Conservation (phyloP, 2,797 vertebrate species). For the Danio choprae region DNA sequence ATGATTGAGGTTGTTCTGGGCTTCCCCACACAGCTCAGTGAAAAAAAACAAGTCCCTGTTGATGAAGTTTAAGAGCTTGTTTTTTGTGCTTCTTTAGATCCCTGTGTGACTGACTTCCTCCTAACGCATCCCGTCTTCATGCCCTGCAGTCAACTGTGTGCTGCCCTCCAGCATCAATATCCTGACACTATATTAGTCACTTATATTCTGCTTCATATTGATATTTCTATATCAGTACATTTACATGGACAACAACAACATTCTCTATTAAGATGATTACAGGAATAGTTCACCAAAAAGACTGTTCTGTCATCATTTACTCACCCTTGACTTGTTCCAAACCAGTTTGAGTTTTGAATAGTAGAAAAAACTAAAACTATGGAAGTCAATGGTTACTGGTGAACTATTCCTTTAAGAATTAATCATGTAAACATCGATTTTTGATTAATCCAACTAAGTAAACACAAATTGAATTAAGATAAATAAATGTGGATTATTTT, state of each 20-base stretch:
- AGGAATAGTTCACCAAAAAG: too few relatives aligned
- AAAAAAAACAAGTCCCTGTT: constrained; percentile 31
- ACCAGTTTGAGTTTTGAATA: too few relatives aligned
- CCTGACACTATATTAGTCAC: constrained; percentile 66
- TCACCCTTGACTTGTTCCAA: too few relatives aligned
- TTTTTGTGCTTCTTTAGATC: constrained; percentile 76
- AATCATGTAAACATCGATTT: too few relatives aligned
- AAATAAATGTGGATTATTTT: too few relatives aligned
- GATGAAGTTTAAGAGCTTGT: constrained; percentile 33
- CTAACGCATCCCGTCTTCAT: constrained; percentile 93
- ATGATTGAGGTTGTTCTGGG: constrained; percentile 40
- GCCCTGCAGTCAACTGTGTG: constrained; percentile 88
- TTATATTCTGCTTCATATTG: not conserved
- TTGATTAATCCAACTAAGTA: too few relatives aligned
- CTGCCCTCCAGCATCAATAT: constrained; percentile 92
- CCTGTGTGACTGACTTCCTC: constrained; percentile 90
- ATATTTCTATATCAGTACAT: not conserved
- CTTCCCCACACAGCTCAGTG: constrained; percentile 1
- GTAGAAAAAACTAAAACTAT: too few relatives aligned
- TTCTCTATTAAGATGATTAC: too few relatives aligned
- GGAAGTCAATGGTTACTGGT: too few relatives aligned
- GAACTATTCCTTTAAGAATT: too few relatives aligned
- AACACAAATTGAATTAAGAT: too few relatives aligned
- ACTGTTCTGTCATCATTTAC: too few relatives aligned
- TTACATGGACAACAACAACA: not conserved